Percentiles rank a stretch among this genome's conserved stretches.
These are phyloP conservation scores for Polietes domitor DNA, from an alignment of 2,888 invertebrate genomes.

Conservation along the genomic window DNA sequence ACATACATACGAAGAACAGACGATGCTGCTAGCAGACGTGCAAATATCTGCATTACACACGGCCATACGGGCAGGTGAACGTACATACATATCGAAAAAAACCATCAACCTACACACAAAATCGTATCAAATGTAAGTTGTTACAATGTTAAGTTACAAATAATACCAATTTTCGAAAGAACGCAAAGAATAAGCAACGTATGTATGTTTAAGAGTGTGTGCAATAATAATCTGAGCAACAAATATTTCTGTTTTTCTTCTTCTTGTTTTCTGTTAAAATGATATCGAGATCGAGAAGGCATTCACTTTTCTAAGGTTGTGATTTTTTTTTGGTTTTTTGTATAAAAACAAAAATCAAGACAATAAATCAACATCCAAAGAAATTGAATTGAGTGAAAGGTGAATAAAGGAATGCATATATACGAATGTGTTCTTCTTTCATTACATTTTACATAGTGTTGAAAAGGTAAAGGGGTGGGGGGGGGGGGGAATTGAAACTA, in stretches of 20 bases:
- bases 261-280: not conserved
- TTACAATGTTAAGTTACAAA: slow-evolving; percentile 47
- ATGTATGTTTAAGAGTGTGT: not conserved
- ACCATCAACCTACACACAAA: not conserved
- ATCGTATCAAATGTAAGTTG: not conserved
- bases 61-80: not conserved
- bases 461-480: not conserved
- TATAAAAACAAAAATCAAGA: not conserved
- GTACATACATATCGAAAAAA: too few species aligned
- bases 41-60: slow-evolving; percentile 5
- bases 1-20: too few species aligned
- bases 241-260: not conserved
- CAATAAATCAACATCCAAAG: not conserved
- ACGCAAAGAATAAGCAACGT: not conserved
- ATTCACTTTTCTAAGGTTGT: not conserved
- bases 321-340: not conserved
- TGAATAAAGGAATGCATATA: not conserved
- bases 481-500: too few species aligned
- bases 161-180: slow-evolving; percentile 42
- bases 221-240: not conserved
- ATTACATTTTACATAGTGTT: not conserved
- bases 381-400: not conserved
- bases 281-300: not conserved
- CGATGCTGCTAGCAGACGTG: not conserved
- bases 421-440: not conserved